Evolutionary conservation across 2,113 vertebrate species (phyloP).

Genomic region (Oncorhynchus gorbuscha): DNA sequence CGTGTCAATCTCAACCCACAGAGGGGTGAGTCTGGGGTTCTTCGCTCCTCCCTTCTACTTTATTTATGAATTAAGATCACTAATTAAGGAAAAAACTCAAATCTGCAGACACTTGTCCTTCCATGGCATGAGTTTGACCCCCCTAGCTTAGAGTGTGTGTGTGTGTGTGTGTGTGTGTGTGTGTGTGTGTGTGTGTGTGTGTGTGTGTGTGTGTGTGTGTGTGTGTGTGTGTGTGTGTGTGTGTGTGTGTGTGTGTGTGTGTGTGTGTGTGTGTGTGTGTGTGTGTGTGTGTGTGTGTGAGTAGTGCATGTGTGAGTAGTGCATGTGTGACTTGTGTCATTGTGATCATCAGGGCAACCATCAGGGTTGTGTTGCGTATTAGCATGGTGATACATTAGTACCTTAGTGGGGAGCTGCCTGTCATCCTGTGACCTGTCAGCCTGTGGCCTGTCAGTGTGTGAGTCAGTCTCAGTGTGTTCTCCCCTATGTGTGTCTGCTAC

Average conservation of each 20-base stretch:
- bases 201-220: no score
- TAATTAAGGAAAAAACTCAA: no score
- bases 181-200: neutral
- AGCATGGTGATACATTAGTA: neutral
- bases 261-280: neutral
- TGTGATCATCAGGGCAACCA: neutral
- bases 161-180: neutral
- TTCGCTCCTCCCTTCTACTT: no score
- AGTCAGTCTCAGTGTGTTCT: slow-evolving; percentile 12
- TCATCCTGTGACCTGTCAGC: neutral
- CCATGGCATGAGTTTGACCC: no score
- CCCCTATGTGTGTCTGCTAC: slow-evolving; percentile 67
- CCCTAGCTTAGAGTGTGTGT: no score
- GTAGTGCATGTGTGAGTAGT: no score
- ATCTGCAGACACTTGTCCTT: no score
- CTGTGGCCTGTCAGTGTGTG: slow-evolving; percentile 21
- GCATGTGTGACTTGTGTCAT: neutral
- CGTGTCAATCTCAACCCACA: no score
- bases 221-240: neutral
- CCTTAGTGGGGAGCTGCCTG: slow-evolving; percentile 10
- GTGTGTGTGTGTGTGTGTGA: neutral
- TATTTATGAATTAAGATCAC: no score
- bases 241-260: neutral
- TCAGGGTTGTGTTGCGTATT: no score
- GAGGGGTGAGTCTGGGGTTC: no score